These are phyloP conservation scores for Hyposoter dolosus DNA, from an alignment of 2,888 invertebrate genomes.

Conservation along the genomic window DNA sequence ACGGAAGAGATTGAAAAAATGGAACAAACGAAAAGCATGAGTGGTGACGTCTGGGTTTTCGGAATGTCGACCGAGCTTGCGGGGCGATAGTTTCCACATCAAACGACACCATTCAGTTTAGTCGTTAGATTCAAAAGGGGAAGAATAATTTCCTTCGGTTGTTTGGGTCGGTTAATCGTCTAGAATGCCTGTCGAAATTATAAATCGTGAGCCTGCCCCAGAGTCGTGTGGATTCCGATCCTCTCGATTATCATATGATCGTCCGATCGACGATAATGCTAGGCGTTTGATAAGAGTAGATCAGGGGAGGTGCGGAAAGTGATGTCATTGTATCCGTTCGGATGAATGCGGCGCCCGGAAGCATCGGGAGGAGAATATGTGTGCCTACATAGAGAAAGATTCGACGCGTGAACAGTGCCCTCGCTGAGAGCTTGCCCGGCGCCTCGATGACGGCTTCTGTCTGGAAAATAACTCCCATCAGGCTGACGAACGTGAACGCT, in stretches of 20 bases:
- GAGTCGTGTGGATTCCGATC: background rate
- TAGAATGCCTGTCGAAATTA: background rate
- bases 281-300: constrained; percentile 61
- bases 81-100: background rate
- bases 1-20: background rate
- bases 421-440: constrained; percentile 68
- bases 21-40: background rate
- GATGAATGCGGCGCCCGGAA: constrained; percentile 55
- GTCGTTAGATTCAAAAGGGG: background rate
- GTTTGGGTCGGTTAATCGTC: background rate
- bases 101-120: background rate
- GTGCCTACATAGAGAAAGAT: constrained; percentile 19
- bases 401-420: constrained; percentile 49
- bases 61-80: background rate
- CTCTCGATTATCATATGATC: background rate
- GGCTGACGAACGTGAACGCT: constrained; percentile 68
- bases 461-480: constrained; percentile 76
- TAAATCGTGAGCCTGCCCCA: background rate
- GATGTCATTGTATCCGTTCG: constrained; percentile 63
- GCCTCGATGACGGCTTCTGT: constrained; percentile 75
- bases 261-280: constrained; percentile 21
- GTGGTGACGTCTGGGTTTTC: background rate
- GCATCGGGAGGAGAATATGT: constrained; percentile 51
- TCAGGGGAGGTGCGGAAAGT: constrained; percentile 69
- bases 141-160: background rate